Evolutionary conservation across 2,888 invertebrate genomes (phyloP).

Genomic region (Campopleginae sp.): DNA sequence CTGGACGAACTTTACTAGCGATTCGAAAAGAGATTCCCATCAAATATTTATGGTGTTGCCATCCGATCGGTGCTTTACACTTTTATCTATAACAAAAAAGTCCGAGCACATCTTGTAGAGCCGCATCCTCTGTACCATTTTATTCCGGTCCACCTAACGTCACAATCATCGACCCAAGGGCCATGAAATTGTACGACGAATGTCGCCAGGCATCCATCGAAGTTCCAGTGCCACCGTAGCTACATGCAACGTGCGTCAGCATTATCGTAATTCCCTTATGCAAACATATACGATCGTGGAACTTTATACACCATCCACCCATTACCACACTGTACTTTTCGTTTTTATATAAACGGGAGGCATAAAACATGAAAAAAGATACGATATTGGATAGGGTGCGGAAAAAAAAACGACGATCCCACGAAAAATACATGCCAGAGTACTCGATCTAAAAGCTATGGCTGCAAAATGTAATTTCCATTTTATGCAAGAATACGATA

Average conservation of each 20-base stretch:
- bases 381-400: constrained; percentile 28
- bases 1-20: not conserved
- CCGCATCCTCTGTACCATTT: not conserved
- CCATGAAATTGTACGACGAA: constrained; percentile 60
- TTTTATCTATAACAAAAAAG: not conserved
- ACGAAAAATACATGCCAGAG: not conserved
- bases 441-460: not conserved
- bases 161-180: constrained; percentile 44
- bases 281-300: constrained; percentile 70
- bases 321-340: constrained; percentile 19
- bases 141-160: constrained; percentile 27
- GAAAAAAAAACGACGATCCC: constrained; percentile 19
- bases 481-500: not conserved
- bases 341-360: not conserved
- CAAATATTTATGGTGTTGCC: not conserved
- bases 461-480: not conserved
- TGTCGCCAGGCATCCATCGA: constrained; percentile 51
- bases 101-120: not conserved
- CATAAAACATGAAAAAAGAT: constrained; percentile 6
- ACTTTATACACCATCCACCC: not conserved
- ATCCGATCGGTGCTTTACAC: not conserved
- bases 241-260: constrained; percentile 58
- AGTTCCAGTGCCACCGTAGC: constrained; percentile 21
- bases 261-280: constrained; percentile 70
- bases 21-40: not conserved